Evolutionary conservation across 2,113 vertebrate species (phyloP).

Genomic region (Nicator chloris): DNA sequence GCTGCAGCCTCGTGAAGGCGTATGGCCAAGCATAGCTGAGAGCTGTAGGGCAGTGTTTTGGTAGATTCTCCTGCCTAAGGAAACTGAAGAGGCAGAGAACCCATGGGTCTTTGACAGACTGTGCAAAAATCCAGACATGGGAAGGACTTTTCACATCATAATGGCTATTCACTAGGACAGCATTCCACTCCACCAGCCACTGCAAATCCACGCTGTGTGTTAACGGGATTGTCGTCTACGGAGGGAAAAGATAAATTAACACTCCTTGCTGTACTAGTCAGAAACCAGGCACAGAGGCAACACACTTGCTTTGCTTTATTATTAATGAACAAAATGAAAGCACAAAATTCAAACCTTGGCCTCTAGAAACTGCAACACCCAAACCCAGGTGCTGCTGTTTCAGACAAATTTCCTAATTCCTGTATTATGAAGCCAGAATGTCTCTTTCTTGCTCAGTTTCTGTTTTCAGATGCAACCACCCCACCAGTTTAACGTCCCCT

Average conservation of each 20-base stretch:
- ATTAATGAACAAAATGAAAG: neutral
- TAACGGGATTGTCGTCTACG: constrained; percentile 83
- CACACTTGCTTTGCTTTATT: neutral
- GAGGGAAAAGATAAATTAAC: neutral
- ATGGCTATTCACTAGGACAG: constrained; percentile 91
- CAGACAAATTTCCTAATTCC: neutral
- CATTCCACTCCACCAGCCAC: constrained; percentile 97
- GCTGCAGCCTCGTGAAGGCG: constrained; percentile 90
- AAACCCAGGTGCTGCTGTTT: neutral
- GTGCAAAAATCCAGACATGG: constrained; percentile 98
- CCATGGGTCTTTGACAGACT: constrained; percentile 96
- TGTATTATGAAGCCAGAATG: neutral
- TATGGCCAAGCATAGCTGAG: constrained; percentile 98
- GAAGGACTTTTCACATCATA: constrained; percentile 98
- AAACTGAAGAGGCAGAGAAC: constrained; percentile 98
- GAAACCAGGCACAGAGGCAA: neutral
- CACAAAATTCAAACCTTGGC: neutral
- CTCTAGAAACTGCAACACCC: neutral
- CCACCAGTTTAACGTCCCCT: neutral
- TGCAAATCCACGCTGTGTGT: constrained; percentile 93
- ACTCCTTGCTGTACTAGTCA: neutral
- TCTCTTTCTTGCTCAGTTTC: neutral
- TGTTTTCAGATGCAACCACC: neutral
- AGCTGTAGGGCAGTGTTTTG: constrained; percentile 93
- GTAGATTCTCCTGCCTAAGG: constrained; percentile 94